Percentiles rank a stretch among this genome's conserved stretches.
Conservation (phyloP, 1,140 invertebrate genomes). For the Bombus waltoni region DNA sequence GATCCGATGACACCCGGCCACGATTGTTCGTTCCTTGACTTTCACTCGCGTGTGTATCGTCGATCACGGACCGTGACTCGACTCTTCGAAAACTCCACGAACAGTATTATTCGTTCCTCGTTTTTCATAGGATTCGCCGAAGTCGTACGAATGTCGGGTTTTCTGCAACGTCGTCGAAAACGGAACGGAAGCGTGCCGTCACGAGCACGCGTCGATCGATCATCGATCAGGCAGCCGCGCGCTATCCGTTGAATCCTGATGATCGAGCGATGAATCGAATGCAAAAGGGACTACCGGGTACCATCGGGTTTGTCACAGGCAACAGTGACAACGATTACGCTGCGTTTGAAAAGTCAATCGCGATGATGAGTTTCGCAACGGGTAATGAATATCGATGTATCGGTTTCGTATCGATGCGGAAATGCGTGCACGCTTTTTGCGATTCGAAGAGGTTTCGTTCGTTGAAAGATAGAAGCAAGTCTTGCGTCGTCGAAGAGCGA, state of each 20-base stretch:
- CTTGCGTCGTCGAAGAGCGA: too few relatives aligned
- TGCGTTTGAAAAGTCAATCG: background rate
- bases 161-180: constrained; percentile 59
- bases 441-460: too few relatives aligned
- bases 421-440: too few relatives aligned
- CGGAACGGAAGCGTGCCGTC: constrained; percentile 62
- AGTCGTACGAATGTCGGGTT: constrained; percentile 56
- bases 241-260: constrained; percentile 48
- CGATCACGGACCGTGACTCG: constrained; percentile 73
- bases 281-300: background rate
- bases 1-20: constrained; percentile 57
- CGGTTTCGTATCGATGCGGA: too few relatives aligned
- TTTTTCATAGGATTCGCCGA: constrained; percentile 70
- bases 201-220: constrained; percentile 62
- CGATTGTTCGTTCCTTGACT: constrained; percentile 69
- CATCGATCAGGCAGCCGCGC: constrained; percentile 62
- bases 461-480: too few relatives aligned
- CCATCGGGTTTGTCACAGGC: background rate
- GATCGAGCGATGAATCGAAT: constrained; percentile 15
- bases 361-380: background rate
- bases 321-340: constrained; percentile 2
- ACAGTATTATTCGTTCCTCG: constrained; percentile 46
- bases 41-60: constrained; percentile 66
- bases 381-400: background rate
- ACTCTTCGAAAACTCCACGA: constrained; percentile 64